Percentiles rank a stretch among this genome's conserved stretches.
These are phyloP conservation scores for Halesus radiatus DNA, from an alignment of 1,140 invertebrate species.

Conservation along the genomic window DNA sequence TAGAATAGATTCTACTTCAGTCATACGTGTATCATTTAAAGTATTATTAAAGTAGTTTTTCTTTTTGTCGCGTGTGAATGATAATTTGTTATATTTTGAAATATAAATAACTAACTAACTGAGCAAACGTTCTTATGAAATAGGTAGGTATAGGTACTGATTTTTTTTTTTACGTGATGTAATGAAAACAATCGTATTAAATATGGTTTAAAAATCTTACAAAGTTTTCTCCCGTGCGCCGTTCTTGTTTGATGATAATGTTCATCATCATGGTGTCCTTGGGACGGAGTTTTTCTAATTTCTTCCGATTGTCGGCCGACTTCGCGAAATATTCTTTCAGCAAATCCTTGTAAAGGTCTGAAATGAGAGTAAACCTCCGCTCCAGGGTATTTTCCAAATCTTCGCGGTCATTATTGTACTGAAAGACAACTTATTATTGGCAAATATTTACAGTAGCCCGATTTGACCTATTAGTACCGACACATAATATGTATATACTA, in stretches of 20 bases:
- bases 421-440: neutral
- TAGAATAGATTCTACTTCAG: too few species aligned
- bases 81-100: too few species aligned
- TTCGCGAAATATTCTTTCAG: constrained; percentile 22
- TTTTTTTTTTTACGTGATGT: too few species aligned
- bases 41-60: too few species aligned
- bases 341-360: constrained; percentile 29
- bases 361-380: constrained; percentile 5
- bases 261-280: constrained; percentile 31
- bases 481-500: too few species aligned
- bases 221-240: constrained; percentile 2
- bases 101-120: too few species aligned
- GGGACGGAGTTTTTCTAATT: constrained; percentile 17
- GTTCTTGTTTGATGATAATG: constrained; percentile 35
- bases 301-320: constrained; percentile 27
- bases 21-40: too few species aligned
- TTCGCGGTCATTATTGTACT: constrained; percentile 29
- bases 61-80: too few species aligned
- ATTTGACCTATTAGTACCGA: too few species aligned
- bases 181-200: neutral
- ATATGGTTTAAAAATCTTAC: neutral
- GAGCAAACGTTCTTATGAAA: too few species aligned
- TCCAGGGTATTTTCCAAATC: constrained; percentile 29
- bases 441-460: too few species aligned
- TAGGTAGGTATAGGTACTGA: too few species aligned